These are phyloP conservation scores for Lepilemur septentrionalis DNA, from an alignment of 2,797 vertebrate genomes.

Conservation along the genomic window DNA sequence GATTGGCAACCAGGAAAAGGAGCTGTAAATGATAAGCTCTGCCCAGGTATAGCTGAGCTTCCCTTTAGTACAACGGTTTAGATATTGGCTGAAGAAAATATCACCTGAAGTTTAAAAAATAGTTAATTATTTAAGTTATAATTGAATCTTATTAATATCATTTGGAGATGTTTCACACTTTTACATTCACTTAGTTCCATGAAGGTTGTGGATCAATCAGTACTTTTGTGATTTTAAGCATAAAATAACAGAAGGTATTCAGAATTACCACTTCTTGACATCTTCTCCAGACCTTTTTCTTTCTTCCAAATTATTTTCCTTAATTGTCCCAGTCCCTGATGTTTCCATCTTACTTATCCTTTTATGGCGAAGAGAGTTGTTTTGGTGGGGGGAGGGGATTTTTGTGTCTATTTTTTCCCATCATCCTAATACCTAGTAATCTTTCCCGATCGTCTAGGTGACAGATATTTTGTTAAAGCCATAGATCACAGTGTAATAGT, in stretches of 20 bases:
- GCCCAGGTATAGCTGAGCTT: background rate
- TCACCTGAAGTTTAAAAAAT: background rate
- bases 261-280: background rate
- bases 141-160: background rate
- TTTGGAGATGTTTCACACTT: background rate
- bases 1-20: conserved; percentile 32
- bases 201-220: background rate
- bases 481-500: background rate
- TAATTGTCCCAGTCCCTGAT: background rate
- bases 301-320: background rate
- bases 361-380: background rate
- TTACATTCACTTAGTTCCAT: background rate
- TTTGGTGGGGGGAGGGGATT: background rate
- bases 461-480: background rate
- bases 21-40: background rate
- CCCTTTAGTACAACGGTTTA: background rate
- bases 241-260: background rate
- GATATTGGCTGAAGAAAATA: background rate
- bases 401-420: background rate
- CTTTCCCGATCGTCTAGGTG: background rate
- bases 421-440: background rate
- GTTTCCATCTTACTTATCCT: background rate
- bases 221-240: background rate
- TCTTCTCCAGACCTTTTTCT: background rate
- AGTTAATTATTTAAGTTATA: background rate